Conservation (phyloP, 1,140 invertebrate genomes). For the Pygmarrhopalites habei region DNA sequence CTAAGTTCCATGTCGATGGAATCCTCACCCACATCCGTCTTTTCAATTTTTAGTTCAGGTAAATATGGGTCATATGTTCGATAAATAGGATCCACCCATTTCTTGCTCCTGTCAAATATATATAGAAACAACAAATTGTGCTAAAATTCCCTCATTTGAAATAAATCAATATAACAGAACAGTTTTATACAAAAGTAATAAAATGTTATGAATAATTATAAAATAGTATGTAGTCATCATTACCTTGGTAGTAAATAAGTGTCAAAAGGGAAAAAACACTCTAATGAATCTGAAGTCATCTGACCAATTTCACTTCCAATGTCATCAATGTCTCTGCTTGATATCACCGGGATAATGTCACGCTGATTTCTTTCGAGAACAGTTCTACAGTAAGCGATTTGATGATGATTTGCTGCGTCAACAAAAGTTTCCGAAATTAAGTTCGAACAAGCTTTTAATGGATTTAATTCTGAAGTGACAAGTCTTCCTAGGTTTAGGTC, state of each 20-base stretch:
- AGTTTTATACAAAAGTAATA: background rate
- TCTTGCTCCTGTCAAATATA: slow-evolving; percentile 5
- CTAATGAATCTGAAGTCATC: slow-evolving; percentile 48
- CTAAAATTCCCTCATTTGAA: background rate
- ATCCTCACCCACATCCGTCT: slow-evolving; percentile 19
- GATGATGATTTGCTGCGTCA: slow-evolving; percentile 71
- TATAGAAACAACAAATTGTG: background rate
- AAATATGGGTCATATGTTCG: slow-evolving; percentile 24
- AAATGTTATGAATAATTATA: background rate
- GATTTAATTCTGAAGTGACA: slow-evolving; percentile 75
- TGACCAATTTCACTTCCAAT: slow-evolving; percentile 41
- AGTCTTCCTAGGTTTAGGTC: slow-evolving; percentile 74
- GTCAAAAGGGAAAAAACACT: slow-evolving; percentile 75
- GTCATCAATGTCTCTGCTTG: slow-evolving; percentile 15
- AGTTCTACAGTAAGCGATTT: slow-evolving; percentile 84
- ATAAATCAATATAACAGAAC: background rate
- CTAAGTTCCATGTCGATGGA: slow-evolving; percentile 33
- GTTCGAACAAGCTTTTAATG: slow-evolving; percentile 66
- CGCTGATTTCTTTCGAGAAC: slow-evolving; percentile 78
- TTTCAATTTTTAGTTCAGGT: slow-evolving; percentile 27
- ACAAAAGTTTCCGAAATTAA: slow-evolving; percentile 76
- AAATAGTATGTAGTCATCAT: too few species aligned
- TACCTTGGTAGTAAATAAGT: slow-evolving; percentile 61
- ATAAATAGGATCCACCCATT: slow-evolving; percentile 24
- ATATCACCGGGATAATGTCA: slow-evolving; percentile 51